Evolutionary conservation across 30 jellyfish, hydroid and myxozoan species (phyloP).

Genomic region (Aurelia aurita): DNA sequence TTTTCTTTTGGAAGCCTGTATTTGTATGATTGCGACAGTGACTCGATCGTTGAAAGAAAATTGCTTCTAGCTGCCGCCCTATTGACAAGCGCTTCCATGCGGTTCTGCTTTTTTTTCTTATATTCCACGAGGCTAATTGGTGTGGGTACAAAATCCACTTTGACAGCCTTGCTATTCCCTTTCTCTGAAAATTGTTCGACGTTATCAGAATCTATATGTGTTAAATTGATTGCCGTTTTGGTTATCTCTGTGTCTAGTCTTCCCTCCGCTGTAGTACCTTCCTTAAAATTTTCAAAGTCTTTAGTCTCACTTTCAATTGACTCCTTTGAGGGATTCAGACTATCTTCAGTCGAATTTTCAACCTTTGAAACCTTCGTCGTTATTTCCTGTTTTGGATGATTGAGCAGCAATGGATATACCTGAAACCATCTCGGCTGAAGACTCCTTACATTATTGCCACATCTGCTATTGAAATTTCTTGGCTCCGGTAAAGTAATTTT

Average conservation of each 20-base stretch:
- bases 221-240: neutral
- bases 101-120: no score
- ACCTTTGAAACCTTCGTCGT: neutral
- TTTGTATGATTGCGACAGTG: neutral
- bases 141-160: neutral
- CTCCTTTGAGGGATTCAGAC: neutral
- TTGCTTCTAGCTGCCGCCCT: slow-evolving; percentile 1
- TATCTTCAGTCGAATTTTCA: neutral
- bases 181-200: neutral
- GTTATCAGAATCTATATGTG: neutral
- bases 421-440: slow-evolving; percentile 53
- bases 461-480: neutral
- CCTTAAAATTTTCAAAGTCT: neutral
- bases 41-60: neutral
- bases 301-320: neutral
- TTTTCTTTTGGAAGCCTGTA: slow-evolving; percentile 43
- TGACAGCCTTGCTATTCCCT: neutral
- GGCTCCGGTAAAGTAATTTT: neutral
- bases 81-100: no score
- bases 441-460: neutral
- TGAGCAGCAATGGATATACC: slow-evolving; percentile 9
- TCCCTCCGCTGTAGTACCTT: neutral
- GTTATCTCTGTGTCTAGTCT: neutral
- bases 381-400: neutral
- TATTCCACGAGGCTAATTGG: no score